Conservation (phyloP, 2,113 vertebrate species). For the Ophiodon elongatus region DNA sequence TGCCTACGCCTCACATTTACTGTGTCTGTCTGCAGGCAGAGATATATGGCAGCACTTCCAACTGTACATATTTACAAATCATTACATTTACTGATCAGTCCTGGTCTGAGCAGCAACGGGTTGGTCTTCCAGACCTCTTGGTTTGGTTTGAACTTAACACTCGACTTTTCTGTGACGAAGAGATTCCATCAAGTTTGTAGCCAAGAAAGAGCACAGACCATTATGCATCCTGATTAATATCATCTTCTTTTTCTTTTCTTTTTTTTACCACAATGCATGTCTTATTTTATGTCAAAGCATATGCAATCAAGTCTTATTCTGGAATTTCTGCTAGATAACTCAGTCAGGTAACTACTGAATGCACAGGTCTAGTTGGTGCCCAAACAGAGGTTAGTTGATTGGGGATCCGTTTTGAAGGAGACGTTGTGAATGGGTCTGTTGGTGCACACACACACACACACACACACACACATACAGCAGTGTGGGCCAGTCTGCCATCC, state of each 20-base stretch:
- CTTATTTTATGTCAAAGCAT: neutral
- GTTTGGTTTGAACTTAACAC: neutral
- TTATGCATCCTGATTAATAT: neutral
- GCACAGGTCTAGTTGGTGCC: constrained; percentile 13
- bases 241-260: neutral
- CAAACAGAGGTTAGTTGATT: constrained; percentile 28
- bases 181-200: neutral
- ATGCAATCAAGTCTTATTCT: constrained; percentile 3
- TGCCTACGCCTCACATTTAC: constrained; percentile 37
- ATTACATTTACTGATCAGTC: constrained; percentile 35
- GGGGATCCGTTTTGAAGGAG: constrained; percentile 43
- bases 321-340: neutral
- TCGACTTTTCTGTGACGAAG: neutral
- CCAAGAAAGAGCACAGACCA: neutral
- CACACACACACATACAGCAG: constrained; percentile 40
- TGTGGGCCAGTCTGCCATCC: constrained; percentile 46
- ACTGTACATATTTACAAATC: constrained; percentile 24
- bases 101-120: constrained; percentile 4
- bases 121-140: neutral
- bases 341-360: constrained; percentile 9
- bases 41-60: constrained; percentile 45
- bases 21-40: constrained; percentile 26
- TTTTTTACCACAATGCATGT: neutral
- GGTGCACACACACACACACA: constrained; percentile 20
- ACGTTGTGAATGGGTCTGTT: constrained; percentile 55